Evolutionary conservation across 2,797 vertebrate species (phyloP).

Genomic region (Rhynchonycteris naso): DNA sequence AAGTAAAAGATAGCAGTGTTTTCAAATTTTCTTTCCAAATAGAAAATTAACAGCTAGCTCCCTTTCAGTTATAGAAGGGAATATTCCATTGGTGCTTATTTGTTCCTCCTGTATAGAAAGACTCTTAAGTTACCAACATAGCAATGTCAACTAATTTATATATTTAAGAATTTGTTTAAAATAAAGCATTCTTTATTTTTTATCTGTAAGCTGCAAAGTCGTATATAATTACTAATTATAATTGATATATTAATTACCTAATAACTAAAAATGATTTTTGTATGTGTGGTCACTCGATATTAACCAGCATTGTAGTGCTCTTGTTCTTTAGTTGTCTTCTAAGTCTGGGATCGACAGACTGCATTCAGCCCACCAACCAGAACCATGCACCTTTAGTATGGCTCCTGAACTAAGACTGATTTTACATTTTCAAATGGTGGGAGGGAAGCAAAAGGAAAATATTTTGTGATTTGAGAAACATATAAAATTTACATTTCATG

Average conservation of each 20-base stretch:
- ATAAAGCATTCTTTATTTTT: not conserved
- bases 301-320: not conserved
- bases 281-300: not conserved
- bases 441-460: not conserved
- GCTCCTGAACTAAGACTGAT: not conserved
- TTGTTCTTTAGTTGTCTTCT: slow-evolving; percentile 26
- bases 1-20: slow-evolving; percentile 30
- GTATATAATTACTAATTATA: not conserved
- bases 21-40: slow-evolving; percentile 20
- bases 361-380: not conserved
- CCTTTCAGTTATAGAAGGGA: slow-evolving; percentile 22
- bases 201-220: not conserved
- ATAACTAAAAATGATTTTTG: slow-evolving; percentile 34
- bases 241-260: not conserved
- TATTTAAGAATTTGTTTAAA: slow-evolving; percentile 2
- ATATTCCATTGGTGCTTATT: slow-evolving; percentile 6
- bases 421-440: slow-evolving; percentile 45
- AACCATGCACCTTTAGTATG: not conserved
- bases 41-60: slow-evolving; percentile 32
- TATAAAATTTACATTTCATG: slow-evolving; percentile 4
- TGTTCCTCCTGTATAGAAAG: not conserved
- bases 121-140: not conserved
- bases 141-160: not conserved
- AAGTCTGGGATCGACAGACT: not conserved
- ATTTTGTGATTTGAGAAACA: slow-evolving; percentile 8